Evolutionary conservation across 2,797 vertebrate species (phyloP), one percentile per base, ranked within the genome.

Genomic region (Chanos chanos): DNA sequence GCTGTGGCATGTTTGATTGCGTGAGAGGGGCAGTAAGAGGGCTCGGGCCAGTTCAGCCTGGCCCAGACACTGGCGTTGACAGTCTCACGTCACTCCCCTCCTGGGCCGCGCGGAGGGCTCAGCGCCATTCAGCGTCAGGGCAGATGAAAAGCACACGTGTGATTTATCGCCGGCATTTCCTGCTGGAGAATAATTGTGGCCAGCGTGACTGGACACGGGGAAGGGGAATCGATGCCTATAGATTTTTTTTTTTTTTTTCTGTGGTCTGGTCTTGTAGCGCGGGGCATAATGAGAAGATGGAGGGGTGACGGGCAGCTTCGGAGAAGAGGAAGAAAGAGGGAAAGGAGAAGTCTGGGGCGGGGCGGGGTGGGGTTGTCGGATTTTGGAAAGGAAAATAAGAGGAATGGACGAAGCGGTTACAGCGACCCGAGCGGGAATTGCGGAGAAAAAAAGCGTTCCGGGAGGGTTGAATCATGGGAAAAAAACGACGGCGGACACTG

Each of bases 281-380:
- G 90, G 90, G 86, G 89, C n/a, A 89, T 95, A 96, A 96, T 94
- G 91, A 93, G 92, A n/a, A 93, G 93, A 91, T 87, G 92, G 92
- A 60, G 53, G 24, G 54, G 69, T 36, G 37, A 10, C 34, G 43
- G 54, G 60, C 31, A 56, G 89, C 89, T 85, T 88, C 86, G 88
- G 87, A 88, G 87, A 86, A n/a, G n/a, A n/a, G n/a, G n/a, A n/a
- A n/a, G n/a, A n/a, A n/a, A n/a, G 86, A 88, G 89, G 83, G 89
- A 87, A 85, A 86, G 85, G 86, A 89, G 85, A 86, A 85, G 84
- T 80, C 84, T 85, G 16, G 7, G 62, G 13, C 62, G 62, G 56
- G 54, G 65, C 25, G 67, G 52, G 61, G 40, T 88, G 86, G 79
- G 81, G 83, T 81, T 82, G 88, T 86, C 86, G 87, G 89, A 88